A percentile compares a stretch with the other conserved stretches of the same genome.
These are phyloP conservation scores for Molossus molossus DNA, from an alignment of 2,797 vertebrate species.

Conservation along the genomic window DNA sequence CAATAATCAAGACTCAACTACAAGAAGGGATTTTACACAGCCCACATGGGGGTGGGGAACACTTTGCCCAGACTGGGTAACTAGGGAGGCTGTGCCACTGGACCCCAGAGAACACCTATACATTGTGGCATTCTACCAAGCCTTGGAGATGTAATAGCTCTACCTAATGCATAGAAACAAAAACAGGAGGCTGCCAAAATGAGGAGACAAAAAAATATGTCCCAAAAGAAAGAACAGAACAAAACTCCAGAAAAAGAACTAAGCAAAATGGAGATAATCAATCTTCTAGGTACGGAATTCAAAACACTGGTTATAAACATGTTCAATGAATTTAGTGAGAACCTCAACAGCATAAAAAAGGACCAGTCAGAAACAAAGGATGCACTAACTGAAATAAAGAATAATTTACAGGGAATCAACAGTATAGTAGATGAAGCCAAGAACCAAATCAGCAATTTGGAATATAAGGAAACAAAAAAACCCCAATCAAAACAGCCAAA, in stretches of 20 bases:
- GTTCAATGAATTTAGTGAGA: neutral
- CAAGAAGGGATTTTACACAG: neutral
- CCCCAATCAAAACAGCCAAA: neutral
- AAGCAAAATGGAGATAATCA: neutral
- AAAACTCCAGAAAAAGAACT: neutral
- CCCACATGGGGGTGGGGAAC: neutral
- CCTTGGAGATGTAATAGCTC: neutral
- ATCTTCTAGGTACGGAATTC: neutral
- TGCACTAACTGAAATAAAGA: neutral
- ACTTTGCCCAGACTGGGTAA: neutral
- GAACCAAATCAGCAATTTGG: neutral
- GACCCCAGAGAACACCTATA: neutral
- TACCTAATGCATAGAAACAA: neutral
- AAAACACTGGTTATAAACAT: neutral
- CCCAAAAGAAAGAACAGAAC: neutral
- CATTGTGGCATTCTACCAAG: neutral
- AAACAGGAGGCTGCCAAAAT: neutral
- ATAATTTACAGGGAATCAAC: neutral
- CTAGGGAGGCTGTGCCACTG: neutral
- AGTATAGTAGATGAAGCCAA: neutral
- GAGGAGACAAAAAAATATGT: neutral
- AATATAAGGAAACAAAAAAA: neutral
- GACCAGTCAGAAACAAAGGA: neutral
- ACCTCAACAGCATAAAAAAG: neutral
- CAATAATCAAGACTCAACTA: neutral